Evolutionary conservation across 1,140 invertebrate genomes (phyloP), one percentile per base, ranked within the genome.

Genomic region (Neodiprion virginianus): DNA sequence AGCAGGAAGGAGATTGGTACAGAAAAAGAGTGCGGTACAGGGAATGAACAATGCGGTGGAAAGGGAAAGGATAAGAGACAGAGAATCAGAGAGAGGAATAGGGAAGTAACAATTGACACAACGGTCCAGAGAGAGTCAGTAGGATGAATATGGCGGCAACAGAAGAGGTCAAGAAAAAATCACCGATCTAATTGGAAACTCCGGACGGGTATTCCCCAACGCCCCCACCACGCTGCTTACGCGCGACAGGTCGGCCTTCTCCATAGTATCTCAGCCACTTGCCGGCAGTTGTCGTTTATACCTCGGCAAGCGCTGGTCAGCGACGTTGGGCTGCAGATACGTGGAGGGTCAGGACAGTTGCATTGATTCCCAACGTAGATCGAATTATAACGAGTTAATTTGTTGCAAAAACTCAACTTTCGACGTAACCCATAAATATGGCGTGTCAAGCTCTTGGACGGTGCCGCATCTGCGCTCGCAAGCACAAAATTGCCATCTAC

Each of bases 191-290:
- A 61, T 0, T 61, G 74, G 74, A 69, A 75, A 75, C 71, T 71
- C 74, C 74, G 49, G 48, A 23, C 69, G 74, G 74, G 74, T 75
- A 75, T 75, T 75, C 61, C 69, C 74, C 69, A 69, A n/a, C 28
- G 23, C 47, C 40, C 21, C 69, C 69, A 68, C 69, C 50, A 28
- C 49, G 40, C 5, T 17, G 23, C 4, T 21, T 21, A 65, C 61
- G 12, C 17, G 61, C 17, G 28, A 40, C 28, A 40, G 28, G 28
- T 65, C 7, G 12, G 4, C 7, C 61, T 14, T 65, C 4, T 5
- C 17, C 4, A 14, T 21, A 14, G 61, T 65, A 17, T 14, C 17
- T 14, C 17, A 17, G 12, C 17, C 17, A 17, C 12, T 65, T 65
- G 12, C 1, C 61, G 17, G 61, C 12, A 65, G 61, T 14, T 14